A percentile compares a stretch with the other conserved stretches of the same genome.
phyloP scores from a whole-genome alignment of 2,888 invertebrate genomes.

The Drosophila borborema region DNA sequence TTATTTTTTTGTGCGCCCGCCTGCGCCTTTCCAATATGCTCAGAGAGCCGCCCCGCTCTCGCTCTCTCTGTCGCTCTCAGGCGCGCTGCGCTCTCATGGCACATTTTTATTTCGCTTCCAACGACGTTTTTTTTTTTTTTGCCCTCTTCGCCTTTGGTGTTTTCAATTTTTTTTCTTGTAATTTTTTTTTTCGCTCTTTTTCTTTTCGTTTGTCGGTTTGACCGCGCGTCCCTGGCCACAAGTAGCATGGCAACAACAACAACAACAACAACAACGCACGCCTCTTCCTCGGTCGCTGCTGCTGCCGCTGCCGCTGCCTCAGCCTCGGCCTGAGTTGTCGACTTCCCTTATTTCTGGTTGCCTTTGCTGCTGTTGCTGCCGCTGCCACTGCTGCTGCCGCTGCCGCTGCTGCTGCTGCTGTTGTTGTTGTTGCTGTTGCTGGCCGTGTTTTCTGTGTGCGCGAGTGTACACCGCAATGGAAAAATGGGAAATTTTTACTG shows the following conservation, averaged over 20 bases:
- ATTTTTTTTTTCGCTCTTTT: constrained; percentile 23
- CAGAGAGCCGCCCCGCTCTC: constrained; percentile 48
- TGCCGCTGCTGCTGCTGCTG: constrained; percentile 18
- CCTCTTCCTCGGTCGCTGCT: constrained; percentile 39
- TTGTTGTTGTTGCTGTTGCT: constrained; percentile 32
- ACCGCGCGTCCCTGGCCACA: constrained; percentile 73
- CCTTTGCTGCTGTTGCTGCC: constrained; percentile 11
- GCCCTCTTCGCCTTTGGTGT: constrained; percentile 49
- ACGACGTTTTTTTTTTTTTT: constrained; percentile 33
- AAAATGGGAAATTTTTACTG: constrained; percentile 85
- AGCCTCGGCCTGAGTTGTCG: constrained; percentile 15
- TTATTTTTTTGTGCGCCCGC: constrained; percentile 42
- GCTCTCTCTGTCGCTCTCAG: constrained; percentile 38
- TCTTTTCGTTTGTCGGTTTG: constrained; percentile 54
- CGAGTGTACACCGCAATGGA: constrained; percentile 82
- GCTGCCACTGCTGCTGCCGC: constrained; percentile 12
- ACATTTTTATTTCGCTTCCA: constrained; percentile 69
- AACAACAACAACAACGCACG: constrained; percentile 42
- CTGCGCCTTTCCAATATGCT: constrained; percentile 64
- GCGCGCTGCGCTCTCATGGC: constrained; percentile 42
- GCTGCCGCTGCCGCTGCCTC: neutral
- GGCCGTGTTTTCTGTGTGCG: constrained; percentile 59
- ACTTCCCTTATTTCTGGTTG: constrained; percentile 61
- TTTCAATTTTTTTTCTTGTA: constrained; percentile 13
- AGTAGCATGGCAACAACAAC: constrained; percentile 66